A percentile compares a stretch with the other conserved stretches of the same genome.
phyloP scores from a whole-genome alignment of 1,140 invertebrate species.

The Linepithema humile region DNA sequence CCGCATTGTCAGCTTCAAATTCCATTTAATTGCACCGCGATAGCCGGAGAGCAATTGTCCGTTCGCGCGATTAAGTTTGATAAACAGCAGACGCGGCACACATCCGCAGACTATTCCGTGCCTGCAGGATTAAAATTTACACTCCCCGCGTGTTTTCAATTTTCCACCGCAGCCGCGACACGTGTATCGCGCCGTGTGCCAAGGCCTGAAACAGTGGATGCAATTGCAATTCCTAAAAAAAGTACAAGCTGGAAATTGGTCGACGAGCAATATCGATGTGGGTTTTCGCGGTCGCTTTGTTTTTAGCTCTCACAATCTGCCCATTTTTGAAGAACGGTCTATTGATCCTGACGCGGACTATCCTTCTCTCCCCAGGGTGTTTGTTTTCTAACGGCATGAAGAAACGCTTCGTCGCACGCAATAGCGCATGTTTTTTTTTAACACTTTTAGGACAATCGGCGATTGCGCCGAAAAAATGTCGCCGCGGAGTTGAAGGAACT shows the following conservation, averaged over 20 bases:
- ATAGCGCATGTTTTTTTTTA: neutral
- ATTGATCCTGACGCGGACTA: constrained; percentile 16
- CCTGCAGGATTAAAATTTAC: neutral
- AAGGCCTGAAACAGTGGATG: constrained; percentile 4
- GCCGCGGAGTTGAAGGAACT: neutral
- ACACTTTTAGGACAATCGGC: neutral
- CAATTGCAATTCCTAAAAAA: constrained; percentile 6
- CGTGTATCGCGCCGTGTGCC: neutral
- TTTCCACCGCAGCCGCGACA: neutral
- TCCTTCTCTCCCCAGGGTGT: neutral
- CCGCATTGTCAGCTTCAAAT: neutral
- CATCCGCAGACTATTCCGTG: neutral
- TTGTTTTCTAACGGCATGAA: constrained; percentile 9
- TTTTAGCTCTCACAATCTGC: neutral
- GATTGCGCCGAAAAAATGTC: constrained; percentile 1
- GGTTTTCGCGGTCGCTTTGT: neutral
- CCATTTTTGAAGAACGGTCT: neutral
- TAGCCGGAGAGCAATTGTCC: neutral
- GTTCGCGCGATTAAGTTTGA: neutral
- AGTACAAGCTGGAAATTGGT: constrained; percentile 39
- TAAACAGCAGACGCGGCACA: neutral
- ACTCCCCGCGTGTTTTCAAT: neutral
- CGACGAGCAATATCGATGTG: constrained; percentile 19
- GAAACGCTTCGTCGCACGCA: constrained; percentile 1
- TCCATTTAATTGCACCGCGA: neutral